Conservation (phyloP, 35 echinoderm and acorn worm species). For the Chiridota heheva region DNA sequence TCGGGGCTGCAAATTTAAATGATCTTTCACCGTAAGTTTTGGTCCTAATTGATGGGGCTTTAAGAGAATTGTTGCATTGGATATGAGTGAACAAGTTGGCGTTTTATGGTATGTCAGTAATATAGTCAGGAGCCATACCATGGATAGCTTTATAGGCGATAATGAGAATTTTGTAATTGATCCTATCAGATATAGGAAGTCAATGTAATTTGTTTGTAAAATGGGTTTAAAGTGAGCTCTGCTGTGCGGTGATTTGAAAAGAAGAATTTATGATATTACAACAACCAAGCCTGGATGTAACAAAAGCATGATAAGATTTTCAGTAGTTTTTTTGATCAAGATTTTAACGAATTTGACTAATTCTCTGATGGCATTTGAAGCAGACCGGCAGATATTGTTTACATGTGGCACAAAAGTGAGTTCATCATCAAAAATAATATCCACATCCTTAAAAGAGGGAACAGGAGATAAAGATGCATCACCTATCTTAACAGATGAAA, state of each 20-base stretch:
- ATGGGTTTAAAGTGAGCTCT: background rate
- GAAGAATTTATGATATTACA: background rate
- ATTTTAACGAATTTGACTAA: slow-evolving; percentile 32
- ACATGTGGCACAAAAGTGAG: slow-evolving; percentile 9
- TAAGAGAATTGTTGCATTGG: background rate
- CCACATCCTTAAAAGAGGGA: slow-evolving; percentile 20
- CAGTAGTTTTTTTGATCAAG: slow-evolving; percentile 14
- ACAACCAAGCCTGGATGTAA: slow-evolving; percentile 20
- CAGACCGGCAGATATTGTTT: slow-evolving; percentile 44
- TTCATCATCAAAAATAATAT: slow-evolving; percentile 36
- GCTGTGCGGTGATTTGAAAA: background rate
- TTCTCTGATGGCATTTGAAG: slow-evolving; percentile 28
- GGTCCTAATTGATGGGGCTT: too few species aligned
- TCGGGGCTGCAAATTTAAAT: background rate
- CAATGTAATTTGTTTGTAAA: background rate
- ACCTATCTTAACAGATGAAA: background rate
- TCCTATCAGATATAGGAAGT: slow-evolving; percentile 10
- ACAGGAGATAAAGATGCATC: background rate
- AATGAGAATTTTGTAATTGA: slow-evolving; percentile 19
- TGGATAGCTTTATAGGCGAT: slow-evolving; percentile 17
- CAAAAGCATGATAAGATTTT: slow-evolving; percentile 1
- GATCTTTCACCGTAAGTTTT: background rate
- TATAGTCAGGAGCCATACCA: slow-evolving; percentile 19
- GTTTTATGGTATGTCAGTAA: slow-evolving; percentile 13
- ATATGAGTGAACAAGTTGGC: slow-evolving; percentile 14